Conservation (phyloP, 2,797 vertebrate genomes). For the Mus caroli region DNA sequence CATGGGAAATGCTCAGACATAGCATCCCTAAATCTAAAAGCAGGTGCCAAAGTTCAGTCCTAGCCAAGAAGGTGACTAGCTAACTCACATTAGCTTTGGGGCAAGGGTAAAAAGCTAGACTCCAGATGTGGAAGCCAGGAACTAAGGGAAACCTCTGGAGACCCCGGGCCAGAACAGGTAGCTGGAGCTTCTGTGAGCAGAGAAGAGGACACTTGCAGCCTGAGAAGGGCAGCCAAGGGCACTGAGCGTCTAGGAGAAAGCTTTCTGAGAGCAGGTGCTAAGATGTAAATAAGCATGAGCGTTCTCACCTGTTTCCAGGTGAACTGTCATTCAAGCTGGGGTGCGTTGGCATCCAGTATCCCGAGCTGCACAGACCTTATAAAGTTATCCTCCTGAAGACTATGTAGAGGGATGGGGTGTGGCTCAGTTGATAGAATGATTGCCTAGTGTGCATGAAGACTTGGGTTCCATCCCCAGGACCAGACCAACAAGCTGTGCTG, state of each 20-base stretch:
- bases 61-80: neutral
- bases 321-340: neutral
- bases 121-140: neutral
- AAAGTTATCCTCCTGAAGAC: neutral
- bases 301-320: neutral
- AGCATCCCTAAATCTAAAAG: neutral
- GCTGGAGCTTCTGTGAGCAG: fast-evolving
- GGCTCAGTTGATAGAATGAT: neutral
- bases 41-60: neutral
- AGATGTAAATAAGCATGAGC: neutral
- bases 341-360: neutral
- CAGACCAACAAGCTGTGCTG: neutral
- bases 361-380: neutral
- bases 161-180: neutral
- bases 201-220: too few relatives aligned
- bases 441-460: neutral
- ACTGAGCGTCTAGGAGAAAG: neutral
- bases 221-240: neutral
- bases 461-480: neutral
- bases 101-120: neutral
- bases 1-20: neutral
- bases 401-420: neutral
- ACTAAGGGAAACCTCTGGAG: fast-evolving
- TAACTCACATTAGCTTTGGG: neutral
- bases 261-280: neutral